Evolutionary conservation across 2,797 vertebrate species (phyloP).

Genomic region (Sebastes vulpes): DNA sequence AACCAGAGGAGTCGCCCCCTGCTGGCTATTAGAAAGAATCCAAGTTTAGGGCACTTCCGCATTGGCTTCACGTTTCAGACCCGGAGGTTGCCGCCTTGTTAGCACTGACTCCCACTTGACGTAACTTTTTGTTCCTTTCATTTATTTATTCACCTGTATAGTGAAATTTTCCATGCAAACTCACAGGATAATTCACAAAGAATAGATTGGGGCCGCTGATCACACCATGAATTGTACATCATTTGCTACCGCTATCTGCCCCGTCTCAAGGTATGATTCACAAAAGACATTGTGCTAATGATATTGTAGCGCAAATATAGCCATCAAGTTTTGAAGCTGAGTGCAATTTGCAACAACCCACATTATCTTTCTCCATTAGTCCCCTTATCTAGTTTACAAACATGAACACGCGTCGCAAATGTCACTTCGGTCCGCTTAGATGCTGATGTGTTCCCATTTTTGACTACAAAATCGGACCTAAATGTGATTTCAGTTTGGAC

Average conservation of each 20-base stretch:
- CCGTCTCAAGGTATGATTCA: not conserved
- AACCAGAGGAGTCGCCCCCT: not conserved
- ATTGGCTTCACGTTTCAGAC: not conserved
- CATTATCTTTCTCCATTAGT: not conserved
- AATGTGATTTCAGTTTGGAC: not conserved
- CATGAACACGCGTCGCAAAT: not conserved
- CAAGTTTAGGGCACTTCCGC: not conserved
- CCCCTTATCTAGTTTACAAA: no score
- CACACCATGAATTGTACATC: not conserved
- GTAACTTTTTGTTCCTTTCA: not conserved
- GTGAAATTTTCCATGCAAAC: not conserved
- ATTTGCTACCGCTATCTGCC: not conserved
- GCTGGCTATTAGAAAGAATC: not conserved
- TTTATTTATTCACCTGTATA: not conserved
- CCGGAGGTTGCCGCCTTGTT: not conserved
- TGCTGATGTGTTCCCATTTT: not conserved
- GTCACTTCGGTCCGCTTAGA: not conserved
- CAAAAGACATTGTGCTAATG: not conserved
- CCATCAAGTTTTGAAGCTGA: not conserved
- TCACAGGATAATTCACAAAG: not conserved
- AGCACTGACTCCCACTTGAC: fast-evolving
- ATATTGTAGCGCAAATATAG: not conserved
- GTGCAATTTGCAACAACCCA: not conserved
- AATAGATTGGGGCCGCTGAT: not conserved
- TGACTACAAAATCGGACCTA: not conserved